These are phyloP conservation scores for Strigops habroptila DNA, from an alignment of 2,113 vertebrate species.

Conservation along the genomic window DNA sequence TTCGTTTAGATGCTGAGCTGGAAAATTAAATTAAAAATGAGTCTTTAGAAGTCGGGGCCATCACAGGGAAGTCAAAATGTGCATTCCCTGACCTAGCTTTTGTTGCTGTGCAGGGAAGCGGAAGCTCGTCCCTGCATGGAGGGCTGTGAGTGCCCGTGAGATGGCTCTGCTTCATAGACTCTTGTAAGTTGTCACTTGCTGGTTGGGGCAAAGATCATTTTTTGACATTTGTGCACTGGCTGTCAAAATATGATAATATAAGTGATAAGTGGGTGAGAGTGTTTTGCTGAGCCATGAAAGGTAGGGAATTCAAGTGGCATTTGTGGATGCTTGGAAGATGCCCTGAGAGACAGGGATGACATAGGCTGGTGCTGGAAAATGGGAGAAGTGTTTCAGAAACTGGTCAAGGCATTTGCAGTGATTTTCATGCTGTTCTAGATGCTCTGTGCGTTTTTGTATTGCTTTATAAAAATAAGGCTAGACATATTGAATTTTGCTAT, in stretches of 20 bases:
- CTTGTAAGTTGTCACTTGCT: background rate
- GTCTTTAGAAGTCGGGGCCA: background rate
- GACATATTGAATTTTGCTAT: background rate
- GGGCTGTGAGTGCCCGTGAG: background rate
- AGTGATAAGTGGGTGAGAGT: background rate
- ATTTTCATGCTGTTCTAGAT: background rate
- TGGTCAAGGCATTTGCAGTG: background rate
- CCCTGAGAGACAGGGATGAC: background rate
- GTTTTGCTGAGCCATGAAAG: background rate
- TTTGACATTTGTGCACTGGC: background rate
- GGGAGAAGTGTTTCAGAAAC: background rate
- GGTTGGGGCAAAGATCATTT: background rate
- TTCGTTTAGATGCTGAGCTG: background rate
- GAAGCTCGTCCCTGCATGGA: background rate
- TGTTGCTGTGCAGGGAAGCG: background rate
- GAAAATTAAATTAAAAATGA: constrained; percentile 7
- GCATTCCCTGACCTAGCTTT: background rate
- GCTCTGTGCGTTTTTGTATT: background rate
- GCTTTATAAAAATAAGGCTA: background rate
- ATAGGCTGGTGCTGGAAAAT: background rate
- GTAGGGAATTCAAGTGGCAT: background rate
- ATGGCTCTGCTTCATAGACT: background rate
- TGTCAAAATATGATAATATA: background rate
- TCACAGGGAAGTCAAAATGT: background rate
- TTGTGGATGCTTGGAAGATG: background rate